Conservation (phyloP, 64 coral and sea anemone genomes). For the Montipora foliosa region DNA sequence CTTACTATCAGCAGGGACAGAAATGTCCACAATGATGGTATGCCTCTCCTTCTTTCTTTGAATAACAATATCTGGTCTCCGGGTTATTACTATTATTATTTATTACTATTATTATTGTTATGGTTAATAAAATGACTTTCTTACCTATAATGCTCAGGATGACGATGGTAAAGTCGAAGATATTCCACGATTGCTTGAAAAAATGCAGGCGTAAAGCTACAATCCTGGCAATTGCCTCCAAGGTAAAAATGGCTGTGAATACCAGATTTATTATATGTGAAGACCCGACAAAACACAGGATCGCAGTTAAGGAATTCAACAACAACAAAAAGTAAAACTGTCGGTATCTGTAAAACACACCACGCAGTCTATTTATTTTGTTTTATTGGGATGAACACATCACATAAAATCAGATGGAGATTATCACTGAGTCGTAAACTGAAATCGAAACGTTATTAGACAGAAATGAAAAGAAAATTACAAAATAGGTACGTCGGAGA, state of each 20-base stretch:
- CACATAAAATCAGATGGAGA: too few species aligned
- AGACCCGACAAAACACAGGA: conserved; percentile 35
- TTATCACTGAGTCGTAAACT: too few species aligned
- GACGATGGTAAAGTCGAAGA: conserved; percentile 94
- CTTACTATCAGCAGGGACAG: too few species aligned
- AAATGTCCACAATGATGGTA: too few species aligned
- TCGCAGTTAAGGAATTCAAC: conserved; percentile 55
- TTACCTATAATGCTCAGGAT: conserved; percentile 91
- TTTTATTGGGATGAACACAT: neutral
- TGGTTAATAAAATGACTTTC: neutral
- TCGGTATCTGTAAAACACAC: neutral
- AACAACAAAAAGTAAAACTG: too few species aligned
- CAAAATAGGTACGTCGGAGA: too few species aligned
- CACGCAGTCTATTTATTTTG: too few species aligned
- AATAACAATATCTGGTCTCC: too few species aligned
- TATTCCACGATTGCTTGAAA: conserved; percentile 90
- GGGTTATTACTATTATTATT: too few species aligned
- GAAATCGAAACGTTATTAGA: too few species aligned
- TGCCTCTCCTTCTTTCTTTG: too few species aligned
- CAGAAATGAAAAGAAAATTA: too few species aligned
- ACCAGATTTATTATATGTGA: conserved; percentile 92
- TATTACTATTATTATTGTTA: neutral
- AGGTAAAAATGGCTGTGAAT: conserved; percentile 88
- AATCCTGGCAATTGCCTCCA: conserved; percentile 83
- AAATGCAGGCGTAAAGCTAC: conserved; percentile 77